Conservation (phyloP, 2,113 vertebrate genomes). For the Hippocampus barbouri region DNA sequence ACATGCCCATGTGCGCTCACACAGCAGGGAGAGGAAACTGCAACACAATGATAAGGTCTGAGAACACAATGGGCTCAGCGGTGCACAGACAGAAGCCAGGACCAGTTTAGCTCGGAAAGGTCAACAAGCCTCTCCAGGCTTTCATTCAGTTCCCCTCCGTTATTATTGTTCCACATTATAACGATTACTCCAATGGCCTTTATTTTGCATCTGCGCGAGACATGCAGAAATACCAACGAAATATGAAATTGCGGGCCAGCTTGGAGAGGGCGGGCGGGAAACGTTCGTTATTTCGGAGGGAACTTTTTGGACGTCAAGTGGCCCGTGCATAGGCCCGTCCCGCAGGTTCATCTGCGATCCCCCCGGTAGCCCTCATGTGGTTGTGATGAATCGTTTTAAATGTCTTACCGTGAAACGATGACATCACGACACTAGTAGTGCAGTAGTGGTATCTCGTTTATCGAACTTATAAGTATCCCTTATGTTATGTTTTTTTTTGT, state of each 20-base stretch:
- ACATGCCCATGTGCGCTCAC: slow-evolving; percentile 47
- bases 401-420: neutral
- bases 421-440: neutral
- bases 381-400: neutral
- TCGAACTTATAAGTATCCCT: no score
- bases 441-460: no score
- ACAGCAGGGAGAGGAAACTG: slow-evolving; percentile 72
- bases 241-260: slow-evolving; percentile 64
- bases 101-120: slow-evolving; percentile 76
- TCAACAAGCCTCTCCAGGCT: slow-evolving; percentile 72
- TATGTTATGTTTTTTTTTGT: no score
- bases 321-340: slow-evolving; percentile 40
- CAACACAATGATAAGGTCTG: slow-evolving; percentile 76
- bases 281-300: slow-evolving; percentile 39
- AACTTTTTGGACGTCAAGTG: slow-evolving; percentile 61
- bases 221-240: slow-evolving; percentile 72
- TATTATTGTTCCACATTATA: slow-evolving; percentile 72
- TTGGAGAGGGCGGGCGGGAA: slow-evolving; percentile 23
- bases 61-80: slow-evolving; percentile 73
- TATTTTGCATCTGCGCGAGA: slow-evolving; percentile 70
- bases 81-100: slow-evolving; percentile 72
- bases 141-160: slow-evolving; percentile 59
- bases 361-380: slow-evolving; percentile 9
- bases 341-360: slow-evolving; percentile 29
- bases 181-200: slow-evolving; percentile 71